phyloP scores from a whole-genome alignment of 2,113 vertebrate species.

The Panurus biarmicus region DNA sequence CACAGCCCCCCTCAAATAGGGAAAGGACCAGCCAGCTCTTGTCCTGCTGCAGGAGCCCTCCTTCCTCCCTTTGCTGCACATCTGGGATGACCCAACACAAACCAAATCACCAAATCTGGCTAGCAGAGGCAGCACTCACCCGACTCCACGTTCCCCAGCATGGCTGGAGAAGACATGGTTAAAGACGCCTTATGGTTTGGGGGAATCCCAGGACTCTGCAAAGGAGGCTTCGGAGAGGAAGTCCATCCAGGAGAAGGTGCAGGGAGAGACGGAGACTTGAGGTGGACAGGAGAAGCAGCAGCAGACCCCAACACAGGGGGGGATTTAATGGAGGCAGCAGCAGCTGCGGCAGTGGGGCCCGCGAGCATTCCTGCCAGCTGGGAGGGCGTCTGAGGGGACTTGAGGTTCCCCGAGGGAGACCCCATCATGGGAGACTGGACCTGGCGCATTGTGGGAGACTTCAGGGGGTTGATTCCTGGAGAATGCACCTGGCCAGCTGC shows the following conservation, averaged over 20 bases:
- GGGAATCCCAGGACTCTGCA: constrained; percentile 95
- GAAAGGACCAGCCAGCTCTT: not conserved
- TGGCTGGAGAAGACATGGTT: constrained; percentile 93
- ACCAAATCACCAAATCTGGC: fast-evolving
- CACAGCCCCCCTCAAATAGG: not conserved
- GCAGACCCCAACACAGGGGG: constrained; percentile 96
- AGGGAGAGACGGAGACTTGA: constrained; percentile 97
- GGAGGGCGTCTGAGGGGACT: constrained; percentile 96
- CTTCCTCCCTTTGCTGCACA: not conserved
- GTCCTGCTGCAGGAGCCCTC: not conserved
- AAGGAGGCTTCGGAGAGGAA: constrained; percentile 95
- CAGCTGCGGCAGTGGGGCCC: constrained; percentile 82
- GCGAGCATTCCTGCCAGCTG: constrained; percentile 96
- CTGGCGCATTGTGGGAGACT: constrained; percentile 94
- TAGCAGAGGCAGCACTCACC: constrained; percentile 64
- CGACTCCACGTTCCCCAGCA: constrained; percentile 90
- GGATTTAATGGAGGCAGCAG: constrained; percentile 93
- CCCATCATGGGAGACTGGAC: constrained; percentile 98
- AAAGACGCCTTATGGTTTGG: constrained; percentile 89
- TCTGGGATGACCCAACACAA: fast-evolving
- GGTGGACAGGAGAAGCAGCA: constrained; percentile 97
- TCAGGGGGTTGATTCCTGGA: constrained; percentile 93
- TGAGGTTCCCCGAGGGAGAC: constrained; percentile 95
- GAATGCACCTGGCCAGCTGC: constrained; percentile 89
- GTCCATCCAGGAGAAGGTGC: constrained; percentile 97